These are phyloP conservation scores for Drusus annulatus DNA, from an alignment of 1,140 invertebrate genomes.

Conservation along the genomic window DNA sequence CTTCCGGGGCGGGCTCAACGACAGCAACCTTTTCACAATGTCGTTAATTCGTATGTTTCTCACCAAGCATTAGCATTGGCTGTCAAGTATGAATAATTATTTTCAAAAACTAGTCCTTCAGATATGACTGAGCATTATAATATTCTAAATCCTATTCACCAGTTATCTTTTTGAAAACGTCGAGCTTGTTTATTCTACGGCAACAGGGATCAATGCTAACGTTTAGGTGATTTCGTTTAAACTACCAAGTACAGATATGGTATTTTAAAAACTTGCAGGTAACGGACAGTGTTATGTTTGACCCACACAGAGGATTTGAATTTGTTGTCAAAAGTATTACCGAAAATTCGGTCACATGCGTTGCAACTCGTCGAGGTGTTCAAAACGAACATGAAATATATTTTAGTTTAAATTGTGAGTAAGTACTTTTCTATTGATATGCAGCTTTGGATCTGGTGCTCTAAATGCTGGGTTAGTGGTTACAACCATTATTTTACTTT, in stretches of 20 bases:
- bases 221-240: background rate
- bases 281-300: conserved; percentile 49
- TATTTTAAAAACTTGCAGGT: conserved; percentile 52
- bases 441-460: conserved; percentile 43
- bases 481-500: too few relatives aligned
- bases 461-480: conserved; percentile 17
- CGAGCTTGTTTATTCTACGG: background rate
- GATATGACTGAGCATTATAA: too few relatives aligned
- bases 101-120: background rate
- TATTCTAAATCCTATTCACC: background rate
- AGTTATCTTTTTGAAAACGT: background rate
- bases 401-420: conserved; percentile 52
- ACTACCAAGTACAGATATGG: background rate
- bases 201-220: conserved; percentile 23
- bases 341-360: conserved; percentile 43
- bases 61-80: conserved; percentile 35
- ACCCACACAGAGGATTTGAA: conserved; percentile 51
- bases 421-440: conserved; percentile 49
- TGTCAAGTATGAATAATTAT: conserved; percentile 7
- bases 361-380: conserved; percentile 21
- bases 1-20: conserved; percentile 7
- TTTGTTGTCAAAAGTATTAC: conserved; percentile 39
- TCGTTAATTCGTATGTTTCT: conserved; percentile 50
- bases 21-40: background rate
- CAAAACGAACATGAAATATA: conserved; percentile 42